Base-by-base conservation (phyloP, 2,888 invertebrate genomes). In the Silvanus unidentatus region DNA sequence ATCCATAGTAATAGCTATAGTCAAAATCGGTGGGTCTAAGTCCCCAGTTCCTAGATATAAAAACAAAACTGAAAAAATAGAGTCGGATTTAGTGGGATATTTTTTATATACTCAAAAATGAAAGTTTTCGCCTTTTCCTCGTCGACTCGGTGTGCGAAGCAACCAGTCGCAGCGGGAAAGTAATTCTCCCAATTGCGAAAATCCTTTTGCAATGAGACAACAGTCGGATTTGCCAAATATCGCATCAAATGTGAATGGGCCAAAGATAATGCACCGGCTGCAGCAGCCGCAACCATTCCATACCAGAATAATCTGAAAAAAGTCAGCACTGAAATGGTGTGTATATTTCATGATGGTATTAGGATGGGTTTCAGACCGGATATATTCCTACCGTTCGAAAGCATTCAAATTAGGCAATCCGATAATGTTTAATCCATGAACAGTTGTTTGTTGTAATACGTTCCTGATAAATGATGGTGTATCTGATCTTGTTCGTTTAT, bases 201-300 rank as follows among this genome's bases (percentile, higher is more conserved):
- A 67, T 82, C 79, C 52, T 81, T 82, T 57, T 81, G 77, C 48
- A 82, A 62, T 0, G 81, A 78, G 6, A 81, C 78, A 3, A 82
- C 81, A 0, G 81, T 82, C 0, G 82, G 81, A 58, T 75, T 80
- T 36, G 78, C 78, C 36, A 70, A 72, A 66, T 75, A 82, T 2
- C 80, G 64, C 52, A 72, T 73, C 70, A 75, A 73, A 54, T 79
- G 81, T 0, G 77, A 76, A 5, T 73, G 57, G 1, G 76, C 75
- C 1, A 80, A 64, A 36, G 69, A 64, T 3, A 74, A 54, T 0
- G 75, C 74, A 0, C 74, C 75, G 62, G 71, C 71, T 2, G 70
- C 63, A 0, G 77, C 75, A 0, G 65, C 51, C 0, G 55, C 52
- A 0, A 73, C 71, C 1, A 71, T 64, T 0, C 52, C 36, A 1